These are phyloP conservation scores for Lethrus apterus DNA, from an alignment of 1,140 invertebrate genomes.

Conservation along the genomic window DNA sequence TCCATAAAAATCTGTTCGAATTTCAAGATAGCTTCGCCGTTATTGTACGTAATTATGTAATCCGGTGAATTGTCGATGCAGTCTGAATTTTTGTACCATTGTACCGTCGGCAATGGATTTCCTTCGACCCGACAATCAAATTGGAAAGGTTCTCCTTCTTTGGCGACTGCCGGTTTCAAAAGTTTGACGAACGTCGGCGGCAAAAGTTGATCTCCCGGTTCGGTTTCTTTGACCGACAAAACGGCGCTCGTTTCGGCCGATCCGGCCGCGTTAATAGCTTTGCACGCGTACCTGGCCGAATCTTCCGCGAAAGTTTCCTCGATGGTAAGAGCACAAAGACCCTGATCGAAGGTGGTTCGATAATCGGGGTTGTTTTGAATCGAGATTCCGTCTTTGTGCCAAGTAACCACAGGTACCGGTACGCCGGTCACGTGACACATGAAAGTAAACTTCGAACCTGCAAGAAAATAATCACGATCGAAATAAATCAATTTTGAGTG, in stretches of 20 bases:
- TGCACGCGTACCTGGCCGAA: constrained; percentile 68
- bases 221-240: constrained; percentile 67
- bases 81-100: constrained; percentile 68
- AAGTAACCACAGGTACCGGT: constrained; percentile 75
- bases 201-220: constrained; percentile 55
- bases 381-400: constrained; percentile 58
- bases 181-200: constrained; percentile 58
- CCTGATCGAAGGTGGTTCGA: constrained; percentile 59
- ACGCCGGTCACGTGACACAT: constrained; percentile 52
- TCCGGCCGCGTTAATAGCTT: constrained; percentile 62
- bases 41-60: constrained; percentile 58
- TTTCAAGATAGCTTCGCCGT: constrained; percentile 55
- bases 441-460: constrained; percentile 35
- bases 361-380: constrained; percentile 47
- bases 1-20: constrained; percentile 51
- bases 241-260: constrained; percentile 62
- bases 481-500: constrained; percentile 34
- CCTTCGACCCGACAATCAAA: constrained; percentile 67
- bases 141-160: constrained; percentile 57
- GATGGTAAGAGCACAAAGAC: constrained; percentile 65
- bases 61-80: constrained; percentile 69
- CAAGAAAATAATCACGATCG: background rate
- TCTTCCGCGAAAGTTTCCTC: constrained; percentile 72
- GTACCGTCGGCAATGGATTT: constrained; percentile 68
- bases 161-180: constrained; percentile 52